Base-by-base conservation (phyloP, 2,113 vertebrate species). In the Poeciliopsis prolifica region DNA sequence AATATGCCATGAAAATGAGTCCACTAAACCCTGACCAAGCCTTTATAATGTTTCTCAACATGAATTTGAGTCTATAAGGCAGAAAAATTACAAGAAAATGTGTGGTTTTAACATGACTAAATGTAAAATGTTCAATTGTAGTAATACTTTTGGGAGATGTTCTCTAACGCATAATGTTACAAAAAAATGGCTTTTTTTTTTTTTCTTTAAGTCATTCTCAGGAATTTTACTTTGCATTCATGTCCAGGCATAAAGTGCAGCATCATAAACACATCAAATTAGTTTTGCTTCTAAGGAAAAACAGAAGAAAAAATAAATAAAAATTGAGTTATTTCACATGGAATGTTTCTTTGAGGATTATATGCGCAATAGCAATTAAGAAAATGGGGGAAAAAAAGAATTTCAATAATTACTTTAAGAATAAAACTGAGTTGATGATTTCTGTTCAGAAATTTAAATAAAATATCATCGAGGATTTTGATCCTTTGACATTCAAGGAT, bases 1-100 rank as follows among this genome's bases (percentile, higher is more conserved):
- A 58, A 70, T 70, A 58, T 61, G 31, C 31, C 69, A 40, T 54
- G 54, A 37, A 58, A 70, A 60, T 58, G 19, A 60, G n/a, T 28
- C 37, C 13, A 26, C 68, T 70, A 70, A 70, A 37, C 31, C 22
- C 2, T 33, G 44, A 17, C 0, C 42, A 68, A 19, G 15, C 30
- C 48, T 37, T 26, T 6, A 8, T 60, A 14, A 37, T 26, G 5
- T 48, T 24, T n/a, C 22, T 60, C 48, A 5, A 24, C 48, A 60
- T 14, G 30, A 58, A n/a, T 10, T 58, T 5, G 15, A 33, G 11
- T 35, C 10, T 37, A 37, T 37, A 58, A 58, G n/a, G n/a, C n/a
- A n/a, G n/a, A n/a, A n/a, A n/a, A n/a, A n/a, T n/a, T n/a, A 2
- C 51, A n/a, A 19, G 17, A 10, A 11, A 9, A 24, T 58, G 7